Evolutionary conservation across 2,797 vertebrate genomes (phyloP).

Genomic region (Halcyon badia): DNA sequence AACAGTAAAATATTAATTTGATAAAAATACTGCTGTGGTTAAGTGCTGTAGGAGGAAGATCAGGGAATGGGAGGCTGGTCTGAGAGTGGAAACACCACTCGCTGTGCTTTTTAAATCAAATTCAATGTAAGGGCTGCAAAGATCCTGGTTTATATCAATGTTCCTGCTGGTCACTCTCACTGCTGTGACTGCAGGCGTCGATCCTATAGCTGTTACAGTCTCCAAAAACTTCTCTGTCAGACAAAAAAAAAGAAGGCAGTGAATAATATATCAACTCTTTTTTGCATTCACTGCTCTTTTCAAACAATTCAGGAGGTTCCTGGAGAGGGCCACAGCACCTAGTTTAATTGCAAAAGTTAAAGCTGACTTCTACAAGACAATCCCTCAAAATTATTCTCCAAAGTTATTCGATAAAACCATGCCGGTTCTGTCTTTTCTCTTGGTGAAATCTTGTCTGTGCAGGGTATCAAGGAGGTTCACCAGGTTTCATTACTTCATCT

Average conservation of each 20-base stretch:
- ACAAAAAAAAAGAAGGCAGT: background rate
- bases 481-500: background rate
- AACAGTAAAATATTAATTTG: background rate
- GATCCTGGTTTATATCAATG: background rate
- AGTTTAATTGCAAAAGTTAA: background rate
- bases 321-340: background rate
- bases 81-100: background rate
- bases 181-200: background rate
- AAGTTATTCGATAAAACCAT: background rate
- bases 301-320: background rate
- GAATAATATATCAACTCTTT: background rate
- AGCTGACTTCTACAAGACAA: background rate
- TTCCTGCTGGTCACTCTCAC: background rate
- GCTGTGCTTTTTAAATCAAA: fast-evolving
- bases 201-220: background rate
- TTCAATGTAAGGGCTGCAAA: background rate
- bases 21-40: background rate
- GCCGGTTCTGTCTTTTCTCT: background rate
- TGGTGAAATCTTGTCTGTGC: background rate
- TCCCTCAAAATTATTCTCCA: background rate
- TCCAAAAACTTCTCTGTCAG: background rate
- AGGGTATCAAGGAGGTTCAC: background rate
- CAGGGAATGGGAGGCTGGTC: background rate
- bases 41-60: background rate
- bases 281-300: background rate